phyloP scores from a whole-genome alignment of 2,113 vertebrate species.

The Eonycteris spelaea region DNA sequence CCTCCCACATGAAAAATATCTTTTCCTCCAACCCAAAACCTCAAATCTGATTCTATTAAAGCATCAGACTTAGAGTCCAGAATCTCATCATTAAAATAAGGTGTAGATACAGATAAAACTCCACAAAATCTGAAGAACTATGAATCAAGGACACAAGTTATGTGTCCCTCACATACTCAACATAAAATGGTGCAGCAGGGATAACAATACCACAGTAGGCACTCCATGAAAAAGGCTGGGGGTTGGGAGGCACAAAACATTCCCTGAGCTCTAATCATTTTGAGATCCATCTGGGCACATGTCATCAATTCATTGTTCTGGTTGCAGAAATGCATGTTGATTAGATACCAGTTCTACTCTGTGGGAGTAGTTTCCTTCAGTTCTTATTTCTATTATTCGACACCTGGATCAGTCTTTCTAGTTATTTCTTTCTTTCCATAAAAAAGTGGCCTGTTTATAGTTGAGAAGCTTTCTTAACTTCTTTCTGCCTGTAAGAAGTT shows the following conservation, averaged over 20 bases:
- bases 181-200: not conserved
- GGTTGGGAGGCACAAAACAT: not conserved
- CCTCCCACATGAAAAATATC: not conserved
- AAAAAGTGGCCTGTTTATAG: not conserved
- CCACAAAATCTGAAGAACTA: not conserved
- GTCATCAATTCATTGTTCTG: not conserved
- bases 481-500: not conserved
- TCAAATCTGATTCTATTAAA: not conserved
- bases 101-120: not conserved
- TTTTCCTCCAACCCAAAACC: not conserved
- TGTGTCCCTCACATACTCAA: not conserved
- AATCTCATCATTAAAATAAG: not conserved
- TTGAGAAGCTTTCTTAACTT: not conserved
- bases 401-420: not conserved
- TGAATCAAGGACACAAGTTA: not conserved
- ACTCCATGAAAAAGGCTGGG: not conserved
- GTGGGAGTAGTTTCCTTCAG: not conserved
- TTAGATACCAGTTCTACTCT: not conserved
- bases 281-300: not conserved
- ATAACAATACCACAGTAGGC: not conserved
- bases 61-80: not conserved
- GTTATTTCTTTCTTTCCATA: not conserved
- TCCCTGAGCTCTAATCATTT: not conserved
- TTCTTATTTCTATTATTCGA: not conserved
- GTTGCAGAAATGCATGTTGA: not conserved